Conservation (phyloP, 1,140 invertebrate genomes). For the Papilio xuthus region DNA sequence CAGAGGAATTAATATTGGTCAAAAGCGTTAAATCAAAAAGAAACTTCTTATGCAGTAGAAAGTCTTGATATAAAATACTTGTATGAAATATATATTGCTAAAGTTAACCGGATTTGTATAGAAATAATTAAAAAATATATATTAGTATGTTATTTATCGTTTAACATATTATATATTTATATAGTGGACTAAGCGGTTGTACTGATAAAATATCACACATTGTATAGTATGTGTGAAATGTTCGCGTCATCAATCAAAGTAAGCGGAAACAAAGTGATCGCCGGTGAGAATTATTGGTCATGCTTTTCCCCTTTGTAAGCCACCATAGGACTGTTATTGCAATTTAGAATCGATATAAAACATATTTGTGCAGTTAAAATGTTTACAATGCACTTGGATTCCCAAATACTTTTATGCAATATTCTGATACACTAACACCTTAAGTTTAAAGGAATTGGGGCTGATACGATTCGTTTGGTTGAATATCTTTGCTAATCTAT, state of each 20-base stretch:
- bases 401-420: too few relatives aligned
- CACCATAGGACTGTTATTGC: not conserved
- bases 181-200: not conserved
- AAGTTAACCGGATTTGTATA: not conserved
- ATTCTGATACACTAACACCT: too few relatives aligned
- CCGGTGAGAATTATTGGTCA: not conserved
- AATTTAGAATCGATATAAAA: not conserved
- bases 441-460: too few relatives aligned
- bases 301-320: not conserved
- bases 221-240: not conserved
- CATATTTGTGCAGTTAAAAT: not conserved
- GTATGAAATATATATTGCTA: too few relatives aligned
- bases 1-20: not conserved
- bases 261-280: not conserved
- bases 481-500: too few relatives aligned
- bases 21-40: not conserved
- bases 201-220: not conserved
- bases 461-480: too few relatives aligned
- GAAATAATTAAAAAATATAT: not conserved
- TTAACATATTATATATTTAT: not conserved
- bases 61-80: too few relatives aligned
- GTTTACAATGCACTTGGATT: not conserved
- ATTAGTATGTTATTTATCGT: not conserved
- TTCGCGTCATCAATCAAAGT: constrained; percentile 11
- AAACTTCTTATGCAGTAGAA: not conserved